Conservation (phyloP, 2,888 invertebrate species). For the Harpalus rubripes region DNA sequence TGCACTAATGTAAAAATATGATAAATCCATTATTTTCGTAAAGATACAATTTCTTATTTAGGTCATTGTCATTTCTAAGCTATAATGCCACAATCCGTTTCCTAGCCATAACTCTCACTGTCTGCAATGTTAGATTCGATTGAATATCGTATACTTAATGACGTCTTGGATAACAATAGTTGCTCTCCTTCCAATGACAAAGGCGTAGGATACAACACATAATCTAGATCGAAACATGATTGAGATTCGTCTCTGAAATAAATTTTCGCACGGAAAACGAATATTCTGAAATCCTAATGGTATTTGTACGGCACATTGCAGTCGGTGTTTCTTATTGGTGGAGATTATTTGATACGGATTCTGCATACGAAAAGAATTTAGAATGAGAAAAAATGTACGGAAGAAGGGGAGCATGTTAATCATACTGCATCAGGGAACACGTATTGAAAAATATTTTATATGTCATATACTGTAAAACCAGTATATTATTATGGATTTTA, state of each 20-base stretch:
- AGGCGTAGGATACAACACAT: not conserved
- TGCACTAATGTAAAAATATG: no score
- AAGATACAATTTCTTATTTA: constrained; percentile 14
- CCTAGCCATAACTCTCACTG: not conserved
- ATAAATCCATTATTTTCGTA: not conserved
- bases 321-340: not conserved
- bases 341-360: not conserved
- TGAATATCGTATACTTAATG: constrained; percentile 15
- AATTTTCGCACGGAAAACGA: not conserved
- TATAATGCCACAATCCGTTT: not conserved
- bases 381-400: not conserved
- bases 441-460: no score
- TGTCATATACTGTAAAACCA: no score
- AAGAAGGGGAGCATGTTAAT: not conserved
- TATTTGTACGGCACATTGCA: constrained; percentile 12
- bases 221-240: constrained; percentile 5
- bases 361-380: not conserved
- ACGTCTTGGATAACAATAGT: not conserved
- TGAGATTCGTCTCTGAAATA: not conserved
- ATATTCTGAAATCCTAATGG: not conserved
- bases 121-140: not conserved
- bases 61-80: not conserved
- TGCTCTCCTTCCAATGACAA: not conserved
- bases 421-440: no score
- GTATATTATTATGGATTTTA: no score